Evolutionary conservation across 1,140 invertebrate genomes (phyloP).

Genomic region (Atta colombica): DNA sequence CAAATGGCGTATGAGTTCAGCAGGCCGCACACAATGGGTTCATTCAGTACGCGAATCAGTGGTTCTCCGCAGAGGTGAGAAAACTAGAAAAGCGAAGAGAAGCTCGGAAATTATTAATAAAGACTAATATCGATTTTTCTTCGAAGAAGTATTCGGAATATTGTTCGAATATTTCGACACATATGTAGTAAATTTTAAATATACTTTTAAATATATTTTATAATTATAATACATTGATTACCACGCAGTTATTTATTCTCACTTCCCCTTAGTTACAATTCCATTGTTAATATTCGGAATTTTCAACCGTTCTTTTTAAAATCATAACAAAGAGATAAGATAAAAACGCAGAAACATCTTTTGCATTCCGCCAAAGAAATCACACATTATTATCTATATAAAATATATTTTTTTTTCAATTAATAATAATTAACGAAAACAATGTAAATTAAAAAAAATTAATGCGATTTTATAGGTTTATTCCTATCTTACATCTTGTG

Average conservation of each 20-base stretch:
- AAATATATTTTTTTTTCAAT: constrained; percentile 9
- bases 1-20: constrained; percentile 75
- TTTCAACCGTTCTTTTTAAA: background rate
- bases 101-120: background rate
- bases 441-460: background rate
- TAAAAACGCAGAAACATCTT: background rate
- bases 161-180: too few species aligned
- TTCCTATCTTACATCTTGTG: background rate
- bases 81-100: background rate
- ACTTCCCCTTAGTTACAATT: too few species aligned
- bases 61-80: constrained; percentile 65
- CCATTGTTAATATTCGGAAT: background rate
- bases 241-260: too few species aligned
- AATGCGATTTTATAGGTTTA: background rate
- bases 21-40: constrained; percentile 78
- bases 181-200: too few species aligned
- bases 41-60: constrained; percentile 76
- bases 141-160: background rate
- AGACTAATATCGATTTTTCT: background rate
- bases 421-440: background rate
- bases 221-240: too few species aligned
- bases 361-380: background rate
- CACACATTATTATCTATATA: background rate
- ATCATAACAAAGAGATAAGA: background rate
- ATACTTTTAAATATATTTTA: too few species aligned